phyloP scores from a whole-genome alignment of 2,113 vertebrate species.

The Charadrius vociferus region DNA sequence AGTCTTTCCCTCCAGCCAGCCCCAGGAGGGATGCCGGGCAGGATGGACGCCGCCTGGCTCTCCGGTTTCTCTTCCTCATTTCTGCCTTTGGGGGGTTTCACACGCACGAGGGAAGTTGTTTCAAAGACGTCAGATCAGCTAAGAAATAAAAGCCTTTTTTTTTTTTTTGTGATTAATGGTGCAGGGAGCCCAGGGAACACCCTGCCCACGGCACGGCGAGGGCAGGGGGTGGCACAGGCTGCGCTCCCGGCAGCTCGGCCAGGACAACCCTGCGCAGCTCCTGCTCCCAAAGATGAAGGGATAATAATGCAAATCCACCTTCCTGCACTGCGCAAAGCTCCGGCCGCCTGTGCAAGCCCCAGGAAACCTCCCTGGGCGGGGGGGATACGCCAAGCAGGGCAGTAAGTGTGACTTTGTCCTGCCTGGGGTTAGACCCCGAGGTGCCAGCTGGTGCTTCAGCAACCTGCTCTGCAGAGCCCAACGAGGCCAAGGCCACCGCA shows the following conservation, averaged over 20 bases:
- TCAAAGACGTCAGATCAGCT: fast-evolving
- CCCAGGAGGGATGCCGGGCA: fast-evolving
- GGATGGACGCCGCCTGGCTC: fast-evolving
- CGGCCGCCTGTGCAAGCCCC: neutral
- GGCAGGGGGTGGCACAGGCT: neutral
- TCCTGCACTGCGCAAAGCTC: neutral
- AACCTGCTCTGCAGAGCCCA: neutral
- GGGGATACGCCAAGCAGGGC: neutral
- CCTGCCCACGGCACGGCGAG: neutral
- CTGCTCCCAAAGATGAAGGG: neutral
- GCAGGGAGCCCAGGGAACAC: fast-evolving
- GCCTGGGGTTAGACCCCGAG: fast-evolving
- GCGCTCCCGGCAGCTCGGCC: too few species aligned
- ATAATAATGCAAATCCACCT: neutral
- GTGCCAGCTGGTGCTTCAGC: neutral
- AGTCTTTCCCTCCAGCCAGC: neutral
- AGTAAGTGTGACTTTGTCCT: neutral
- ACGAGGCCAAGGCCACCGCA: fast-evolving
- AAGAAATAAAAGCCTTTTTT: neutral
- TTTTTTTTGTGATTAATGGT: neutral
- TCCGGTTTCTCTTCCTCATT: neutral
- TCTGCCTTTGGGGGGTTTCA: neutral
- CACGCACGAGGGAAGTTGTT: fast-evolving
- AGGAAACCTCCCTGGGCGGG: neutral
- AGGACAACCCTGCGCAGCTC: neutral